Conservation (phyloP, 2,113 vertebrate species). For the Pogonocichla stellata region DNA sequence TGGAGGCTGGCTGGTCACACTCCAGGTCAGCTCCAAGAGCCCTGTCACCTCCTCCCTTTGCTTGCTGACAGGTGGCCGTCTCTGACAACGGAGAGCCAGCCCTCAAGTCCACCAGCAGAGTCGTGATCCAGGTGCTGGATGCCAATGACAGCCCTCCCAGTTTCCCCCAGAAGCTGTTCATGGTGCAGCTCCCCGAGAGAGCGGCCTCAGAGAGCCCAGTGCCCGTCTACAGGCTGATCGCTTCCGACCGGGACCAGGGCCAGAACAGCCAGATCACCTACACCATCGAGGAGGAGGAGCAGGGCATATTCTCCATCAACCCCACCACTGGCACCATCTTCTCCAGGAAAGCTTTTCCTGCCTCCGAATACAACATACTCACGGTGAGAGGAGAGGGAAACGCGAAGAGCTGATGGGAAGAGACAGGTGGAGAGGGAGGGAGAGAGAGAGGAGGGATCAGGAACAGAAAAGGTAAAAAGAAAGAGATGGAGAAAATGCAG, state of each 20-base stretch:
- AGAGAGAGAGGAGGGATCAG: neutral
- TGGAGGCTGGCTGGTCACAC: neutral
- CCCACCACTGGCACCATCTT: slow-evolving; percentile 80
- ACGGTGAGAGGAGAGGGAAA: slow-evolving; percentile 77
- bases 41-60: neutral
- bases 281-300: slow-evolving; percentile 80
- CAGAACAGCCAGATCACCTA: slow-evolving; percentile 85
- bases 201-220: neutral
- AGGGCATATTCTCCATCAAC: slow-evolving; percentile 80
- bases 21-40: accelerated
- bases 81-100: slow-evolving; percentile 86
- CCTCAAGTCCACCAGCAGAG: slow-evolving; percentile 86
- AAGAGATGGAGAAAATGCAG: neutral
- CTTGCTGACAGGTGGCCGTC: slow-evolving; percentile 83
- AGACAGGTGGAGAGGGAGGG: neutral
- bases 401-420: neutral
- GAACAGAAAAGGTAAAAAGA: neutral
- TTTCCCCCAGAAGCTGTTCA: slow-evolving; percentile 91
- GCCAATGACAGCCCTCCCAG: slow-evolving; percentile 88
- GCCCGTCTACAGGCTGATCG: slow-evolving; percentile 86
- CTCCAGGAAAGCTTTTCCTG: slow-evolving; percentile 79
- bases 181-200: slow-evolving; percentile 82
- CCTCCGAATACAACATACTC: slow-evolving; percentile 89
- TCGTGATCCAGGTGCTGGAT: slow-evolving; percentile 85
- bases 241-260: slow-evolving; percentile 86